These are phyloP conservation scores for Gadus macrocephalus DNA, from an alignment of 2,113 vertebrate genomes.

Conservation along the genomic window DNA sequence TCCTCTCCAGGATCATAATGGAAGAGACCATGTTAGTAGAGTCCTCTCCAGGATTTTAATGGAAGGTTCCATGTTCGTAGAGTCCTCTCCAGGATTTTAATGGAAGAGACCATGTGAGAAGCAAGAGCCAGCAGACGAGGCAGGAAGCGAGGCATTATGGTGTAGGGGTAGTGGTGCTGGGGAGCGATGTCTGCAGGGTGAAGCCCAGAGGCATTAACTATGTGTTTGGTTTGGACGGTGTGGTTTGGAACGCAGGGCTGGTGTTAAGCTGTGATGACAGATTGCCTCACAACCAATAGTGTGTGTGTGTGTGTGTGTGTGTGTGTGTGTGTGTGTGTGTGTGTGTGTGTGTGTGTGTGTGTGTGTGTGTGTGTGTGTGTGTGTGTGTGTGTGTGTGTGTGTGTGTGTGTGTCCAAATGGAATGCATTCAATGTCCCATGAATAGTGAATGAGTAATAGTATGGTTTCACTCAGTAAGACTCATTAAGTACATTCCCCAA, in stretches of 20 bases:
- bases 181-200: too few species aligned
- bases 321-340: constrained; percentile 2
- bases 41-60: too few species aligned
- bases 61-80: too few species aligned
- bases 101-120: too few species aligned
- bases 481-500: not conserved
- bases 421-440: constrained; percentile 18
- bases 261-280: constrained; percentile 51
- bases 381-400: constrained; percentile 23
- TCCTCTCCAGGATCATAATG: too few species aligned
- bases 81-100: too few species aligned
- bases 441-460: constrained; percentile 37
- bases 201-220: constrained; percentile 8
- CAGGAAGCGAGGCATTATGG: too few species aligned
- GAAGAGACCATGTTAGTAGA: too few species aligned
- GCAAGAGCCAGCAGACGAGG: too few species aligned
- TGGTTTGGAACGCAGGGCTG: constrained; percentile 27
- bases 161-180: too few species aligned
- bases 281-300: constrained; percentile 18
- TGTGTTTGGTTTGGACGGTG: constrained; percentile 31
- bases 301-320: constrained; percentile 1
- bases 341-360: constrained; percentile 6
- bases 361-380: constrained; percentile 7
- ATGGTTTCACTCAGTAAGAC: constrained; percentile 13
- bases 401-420: constrained; percentile 16